These are phyloP conservation scores for Ameiurus melas DNA, from an alignment of 2,113 vertebrate genomes.

Conservation along the genomic window DNA sequence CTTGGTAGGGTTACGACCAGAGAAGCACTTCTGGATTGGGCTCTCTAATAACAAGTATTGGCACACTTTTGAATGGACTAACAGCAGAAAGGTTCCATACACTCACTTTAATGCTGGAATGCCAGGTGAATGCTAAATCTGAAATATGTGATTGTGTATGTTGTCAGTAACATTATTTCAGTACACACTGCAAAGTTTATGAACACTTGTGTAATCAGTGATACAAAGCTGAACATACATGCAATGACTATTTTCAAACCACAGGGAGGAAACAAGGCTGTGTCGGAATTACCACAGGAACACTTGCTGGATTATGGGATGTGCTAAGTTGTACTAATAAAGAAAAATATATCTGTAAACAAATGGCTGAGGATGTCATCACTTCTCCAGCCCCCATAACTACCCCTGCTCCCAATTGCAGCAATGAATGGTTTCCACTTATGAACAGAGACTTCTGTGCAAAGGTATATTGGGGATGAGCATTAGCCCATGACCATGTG, in stretches of 20 bases:
- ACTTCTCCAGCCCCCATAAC: constrained; percentile 65
- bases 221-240: neutral
- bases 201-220: neutral
- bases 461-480: constrained; percentile 72
- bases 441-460: constrained; percentile 69
- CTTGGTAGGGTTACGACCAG: constrained; percentile 82
- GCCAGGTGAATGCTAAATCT: constrained; percentile 72
- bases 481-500: neutral
- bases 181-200: neutral
- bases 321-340: constrained; percentile 83
- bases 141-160: neutral
- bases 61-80: constrained; percentile 81
- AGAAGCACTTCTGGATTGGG: constrained; percentile 90
- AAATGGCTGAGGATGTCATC: constrained; percentile 81
- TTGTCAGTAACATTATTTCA: neutral
- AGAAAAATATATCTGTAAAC: constrained; percentile 89
- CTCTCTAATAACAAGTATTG: constrained; percentile 80
- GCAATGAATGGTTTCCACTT: constrained; percentile 71
- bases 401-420: constrained; percentile 52
- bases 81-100: constrained; percentile 72
- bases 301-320: constrained; percentile 90
- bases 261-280: constrained; percentile 77
- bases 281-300: constrained; percentile 87
- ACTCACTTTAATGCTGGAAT: constrained; percentile 88
- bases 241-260: neutral